A percentile compares a stretch with the other conserved stretches of the same genome.
Conservation (phyloP, 1,140 invertebrate genomes). For the Pomacea maculata region DNA sequence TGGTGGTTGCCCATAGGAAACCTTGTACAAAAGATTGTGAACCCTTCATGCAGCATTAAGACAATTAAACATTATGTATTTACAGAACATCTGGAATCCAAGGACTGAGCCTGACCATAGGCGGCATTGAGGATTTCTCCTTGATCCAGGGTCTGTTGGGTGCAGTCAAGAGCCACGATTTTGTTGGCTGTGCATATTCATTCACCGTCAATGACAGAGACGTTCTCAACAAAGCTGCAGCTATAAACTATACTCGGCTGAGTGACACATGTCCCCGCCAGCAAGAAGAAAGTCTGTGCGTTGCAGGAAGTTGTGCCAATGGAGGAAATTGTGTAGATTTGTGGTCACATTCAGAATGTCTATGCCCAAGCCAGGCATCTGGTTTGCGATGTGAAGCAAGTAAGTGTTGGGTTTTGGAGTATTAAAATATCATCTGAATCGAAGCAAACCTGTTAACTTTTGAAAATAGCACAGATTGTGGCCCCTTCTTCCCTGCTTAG, state of each 20-base stretch:
- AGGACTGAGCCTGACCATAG: conserved; percentile 77
- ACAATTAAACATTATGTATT: too few relatives aligned
- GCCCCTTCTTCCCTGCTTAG: too few relatives aligned
- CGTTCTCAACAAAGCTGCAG: conserved; percentile 28
- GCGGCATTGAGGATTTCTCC: conserved; percentile 84
- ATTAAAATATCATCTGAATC: too few relatives aligned
- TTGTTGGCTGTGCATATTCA: conserved; percentile 91
- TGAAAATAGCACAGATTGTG: neutral
- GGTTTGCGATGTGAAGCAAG: conserved; percentile 17
- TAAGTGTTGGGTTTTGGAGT: neutral
- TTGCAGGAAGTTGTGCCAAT: conserved; percentile 69
- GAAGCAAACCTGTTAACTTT: neutral
- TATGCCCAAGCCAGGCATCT: conserved; percentile 1
- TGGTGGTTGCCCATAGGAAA: too few relatives aligned
- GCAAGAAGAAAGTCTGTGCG: conserved; percentile 64
- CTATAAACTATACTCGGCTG: conserved; percentile 67
- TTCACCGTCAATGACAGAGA: conserved; percentile 84
- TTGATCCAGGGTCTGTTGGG: conserved; percentile 83
- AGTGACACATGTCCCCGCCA: conserved; percentile 77
- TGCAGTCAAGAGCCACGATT: conserved; percentile 89
- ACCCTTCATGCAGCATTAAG: too few relatives aligned
- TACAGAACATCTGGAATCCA: conserved; percentile 11
- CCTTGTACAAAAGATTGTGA: too few relatives aligned
- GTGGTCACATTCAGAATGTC: conserved; percentile 15
- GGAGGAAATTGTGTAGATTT: conserved; percentile 11